These are phyloP conservation scores for Dendrolimus pini DNA, from an alignment of 2,888 invertebrate genomes.

Conservation along the genomic window DNA sequence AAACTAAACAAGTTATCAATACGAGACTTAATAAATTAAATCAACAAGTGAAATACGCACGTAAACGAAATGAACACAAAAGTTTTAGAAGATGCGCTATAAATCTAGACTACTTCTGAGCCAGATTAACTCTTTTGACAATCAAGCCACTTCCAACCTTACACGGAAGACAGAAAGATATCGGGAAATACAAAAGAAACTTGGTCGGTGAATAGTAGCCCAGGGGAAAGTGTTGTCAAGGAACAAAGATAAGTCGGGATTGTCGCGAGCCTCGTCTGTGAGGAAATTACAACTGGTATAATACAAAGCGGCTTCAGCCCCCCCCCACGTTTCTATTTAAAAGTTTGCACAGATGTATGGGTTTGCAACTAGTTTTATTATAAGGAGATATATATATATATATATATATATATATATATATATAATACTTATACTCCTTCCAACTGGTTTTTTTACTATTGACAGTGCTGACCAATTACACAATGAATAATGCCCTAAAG, in stretches of 20 bases:
- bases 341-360: slow-evolving; percentile 9
- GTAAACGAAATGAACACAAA: slow-evolving; percentile 58
- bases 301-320: slow-evolving; percentile 47
- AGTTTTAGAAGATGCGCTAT: slow-evolving; percentile 56
- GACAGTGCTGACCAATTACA: no score
- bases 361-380: no score
- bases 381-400: no score
- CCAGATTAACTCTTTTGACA: slow-evolving; percentile 12
- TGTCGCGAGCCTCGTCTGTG: slow-evolving; percentile 56
- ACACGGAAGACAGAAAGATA: slow-evolving; percentile 16
- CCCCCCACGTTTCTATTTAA: slow-evolving; percentile 37
- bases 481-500: no score
- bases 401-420: no score
- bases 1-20: slow-evolving; percentile 45
- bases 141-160: slow-evolving; percentile 19
- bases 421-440: no score
- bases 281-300: slow-evolving; percentile 62
- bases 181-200: slow-evolving; percentile 14
- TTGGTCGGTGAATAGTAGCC: slow-evolving; percentile 32
- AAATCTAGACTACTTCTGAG: slow-evolving; percentile 45
- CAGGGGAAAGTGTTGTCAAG: slow-evolving; percentile 70
- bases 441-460: no score
- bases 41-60: no score
- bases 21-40: slow-evolving; percentile 24
- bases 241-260: slow-evolving; percentile 70